These are phyloP conservation scores for Thereva nobilitata DNA, from an alignment of 2,888 invertebrate species.

Conservation along the genomic window DNA sequence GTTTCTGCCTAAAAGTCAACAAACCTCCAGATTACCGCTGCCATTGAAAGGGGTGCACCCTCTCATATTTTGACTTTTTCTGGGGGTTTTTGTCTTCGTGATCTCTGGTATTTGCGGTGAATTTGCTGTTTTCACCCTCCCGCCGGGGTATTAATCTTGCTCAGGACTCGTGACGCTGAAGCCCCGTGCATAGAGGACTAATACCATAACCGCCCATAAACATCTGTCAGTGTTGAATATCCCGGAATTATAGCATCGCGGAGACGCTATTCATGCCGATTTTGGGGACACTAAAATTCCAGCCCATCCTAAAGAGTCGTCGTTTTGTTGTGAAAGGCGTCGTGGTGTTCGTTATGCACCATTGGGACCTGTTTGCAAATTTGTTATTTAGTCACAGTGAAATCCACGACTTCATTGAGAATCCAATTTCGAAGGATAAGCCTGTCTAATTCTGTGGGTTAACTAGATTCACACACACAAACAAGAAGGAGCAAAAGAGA, in stretches of 20 bases:
- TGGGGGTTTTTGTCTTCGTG: constrained; percentile 25
- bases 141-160: constrained; percentile 24
- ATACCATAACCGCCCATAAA: constrained; percentile 38
- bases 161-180: constrained; percentile 23
- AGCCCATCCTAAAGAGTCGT: too few relatives aligned
- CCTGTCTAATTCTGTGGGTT: too few relatives aligned
- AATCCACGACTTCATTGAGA: too few relatives aligned
- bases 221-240: constrained; percentile 36
- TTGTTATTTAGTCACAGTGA: too few relatives aligned
- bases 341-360: too few relatives aligned
- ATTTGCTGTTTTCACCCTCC: constrained; percentile 12
- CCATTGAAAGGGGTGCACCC: constrained; percentile 34
- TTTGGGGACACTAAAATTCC: too few relatives aligned
- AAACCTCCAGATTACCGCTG: constrained; percentile 45
- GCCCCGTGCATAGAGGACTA: constrained; percentile 34
- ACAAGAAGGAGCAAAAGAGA: too few relatives aligned
- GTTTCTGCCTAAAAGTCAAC: constrained; percentile 46
- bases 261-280: too few relatives aligned
- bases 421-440: too few relatives aligned
- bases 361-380: too few relatives aligned
- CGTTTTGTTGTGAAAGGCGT: too few relatives aligned
- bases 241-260: constrained; percentile 16
- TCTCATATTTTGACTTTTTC: constrained; percentile 37
- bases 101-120: constrained; percentile 31
- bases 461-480: too few relatives aligned